These are phyloP conservation scores for Geotrypetes seraphini DNA, from an alignment of 2,797 vertebrate species.

Conservation along the genomic window DNA sequence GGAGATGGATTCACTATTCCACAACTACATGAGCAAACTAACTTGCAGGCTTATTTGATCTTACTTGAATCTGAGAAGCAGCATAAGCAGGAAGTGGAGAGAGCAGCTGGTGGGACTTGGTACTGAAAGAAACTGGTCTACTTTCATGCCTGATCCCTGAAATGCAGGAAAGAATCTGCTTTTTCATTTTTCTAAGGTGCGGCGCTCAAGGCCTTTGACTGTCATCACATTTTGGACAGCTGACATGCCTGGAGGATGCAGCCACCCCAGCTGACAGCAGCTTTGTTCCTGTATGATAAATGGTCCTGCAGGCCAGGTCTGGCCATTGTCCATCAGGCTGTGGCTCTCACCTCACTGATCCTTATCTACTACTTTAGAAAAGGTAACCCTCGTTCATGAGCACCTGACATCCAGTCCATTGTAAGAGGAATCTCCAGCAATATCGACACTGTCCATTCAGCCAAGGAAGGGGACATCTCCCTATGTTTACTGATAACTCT, in stretches of 20 bases:
- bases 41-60: no score
- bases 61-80: no score
- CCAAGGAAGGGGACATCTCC: constrained; percentile 12
- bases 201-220: no score
- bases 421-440: constrained; percentile 3
- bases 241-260: constrained; percentile 60
- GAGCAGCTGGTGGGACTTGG: no score
- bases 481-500: constrained; percentile 29
- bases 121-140: no score
- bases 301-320: constrained; percentile 53
- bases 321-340: constrained; percentile 50
- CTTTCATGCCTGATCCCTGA: no score
- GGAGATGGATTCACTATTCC: no score
- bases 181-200: no score
- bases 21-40: no score
- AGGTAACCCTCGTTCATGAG: constrained; percentile 41
- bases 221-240: no score
- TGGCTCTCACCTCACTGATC: constrained; percentile 49
- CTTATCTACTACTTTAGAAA: constrained; percentile 55
- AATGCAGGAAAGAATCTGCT: no score
- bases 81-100: no score
- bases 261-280: constrained; percentile 58
- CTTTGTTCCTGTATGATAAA: constrained; percentile 81
- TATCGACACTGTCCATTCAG: constrained; percentile 16
- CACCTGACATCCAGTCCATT: constrained; percentile 41